Evolutionary conservation across 2,888 invertebrate genomes (phyloP), one percentile per base, ranked within the genome.

Genomic region (Caenorhabditis virilis): DNA sequence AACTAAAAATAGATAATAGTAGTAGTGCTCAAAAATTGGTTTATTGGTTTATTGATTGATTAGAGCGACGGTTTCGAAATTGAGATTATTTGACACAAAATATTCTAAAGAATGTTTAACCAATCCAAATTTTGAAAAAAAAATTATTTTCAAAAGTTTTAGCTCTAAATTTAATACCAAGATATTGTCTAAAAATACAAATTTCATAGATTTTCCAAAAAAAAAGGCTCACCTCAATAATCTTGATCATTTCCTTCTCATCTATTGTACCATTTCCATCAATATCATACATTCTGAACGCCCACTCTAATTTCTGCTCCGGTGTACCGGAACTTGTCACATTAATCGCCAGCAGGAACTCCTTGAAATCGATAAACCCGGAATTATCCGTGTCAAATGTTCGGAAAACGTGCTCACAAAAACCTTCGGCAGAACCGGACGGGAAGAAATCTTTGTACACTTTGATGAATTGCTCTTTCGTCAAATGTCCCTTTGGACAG

Each of bases 161-260:
- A n/a, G n/a, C n/a, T n/a, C n/a, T n/a, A n/a, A n/a, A n/a, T n/a
- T n/a, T n/a, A n/a, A n/a, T n/a, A n/a, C n/a, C n/a, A n/a, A n/a
- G n/a, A n/a, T n/a, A n/a, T n/a, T n/a, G n/a, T n/a, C n/a, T n/a
- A n/a, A n/a, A n/a, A n/a, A n/a, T n/a, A n/a, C n/a, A n/a, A n/a
- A n/a, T n/a, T n/a, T n/a, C 46, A 27, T 18, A 27, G 26, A 4
- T 18, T 3, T 45, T 3, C 15, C 3, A 25, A 25, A 11, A 48
- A 5, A 13, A 22, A 30, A 20, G 20, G 25, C 66, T 39, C 86
- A 94, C 95, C 91, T 95, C 94, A 74, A 95, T 95, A 84, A 95
- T 95, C 89, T 95, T 95, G 73, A 93, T 93, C 95, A 95, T 95
- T 88, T 95, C 95, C 85, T 93, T 92, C 82, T 94, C 92, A 85